Percentiles rank a stretch among this genome's conserved stretches.
Conservation (phyloP, 2,888 invertebrate genomes). For the Amblyjoppa proteus region DNA sequence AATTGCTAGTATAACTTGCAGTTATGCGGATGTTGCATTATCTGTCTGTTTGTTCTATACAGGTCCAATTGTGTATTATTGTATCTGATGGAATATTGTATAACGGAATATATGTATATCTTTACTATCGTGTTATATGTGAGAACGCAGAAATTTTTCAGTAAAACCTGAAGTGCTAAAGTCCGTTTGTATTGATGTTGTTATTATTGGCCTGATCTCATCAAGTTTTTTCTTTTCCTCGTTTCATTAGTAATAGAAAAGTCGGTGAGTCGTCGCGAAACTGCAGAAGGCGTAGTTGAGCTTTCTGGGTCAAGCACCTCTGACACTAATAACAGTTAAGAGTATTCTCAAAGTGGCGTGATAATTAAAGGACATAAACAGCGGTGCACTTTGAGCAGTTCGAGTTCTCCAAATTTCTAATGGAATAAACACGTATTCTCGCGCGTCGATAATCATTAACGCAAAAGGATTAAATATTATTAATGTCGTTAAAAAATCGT, state of each 20-base stretch:
- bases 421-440: neutral
- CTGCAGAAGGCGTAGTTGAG: slow-evolving; percentile 38
- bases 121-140: slow-evolving; percentile 70
- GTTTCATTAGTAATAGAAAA: slow-evolving; percentile 57
- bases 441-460: neutral
- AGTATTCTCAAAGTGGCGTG: slow-evolving; percentile 72
- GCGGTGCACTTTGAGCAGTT: slow-evolving; percentile 5
- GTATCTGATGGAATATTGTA: slow-evolving; percentile 82
- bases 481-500: neutral
- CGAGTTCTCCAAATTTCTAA: neutral
- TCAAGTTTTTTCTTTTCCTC: slow-evolving; percentile 25
- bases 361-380: slow-evolving; percentile 61
- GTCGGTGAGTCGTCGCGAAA: slow-evolving; percentile 39
- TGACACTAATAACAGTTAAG: slow-evolving; percentile 78
- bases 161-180: slow-evolving; percentile 67
- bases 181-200: slow-evolving; percentile 58
- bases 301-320: slow-evolving; percentile 78
- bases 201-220: slow-evolving; percentile 31
- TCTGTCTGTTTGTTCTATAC: slow-evolving; percentile 82
- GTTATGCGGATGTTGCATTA: slow-evolving; percentile 81
- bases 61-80: slow-evolving; percentile 82
- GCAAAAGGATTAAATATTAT: neutral
- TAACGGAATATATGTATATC: slow-evolving; percentile 76
- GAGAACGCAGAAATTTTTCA: slow-evolving; percentile 63
- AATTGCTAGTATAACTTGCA: slow-evolving; percentile 80